phyloP scores from a whole-genome alignment of 2,888 invertebrate genomes.

The Eupithecia inturbata region DNA sequence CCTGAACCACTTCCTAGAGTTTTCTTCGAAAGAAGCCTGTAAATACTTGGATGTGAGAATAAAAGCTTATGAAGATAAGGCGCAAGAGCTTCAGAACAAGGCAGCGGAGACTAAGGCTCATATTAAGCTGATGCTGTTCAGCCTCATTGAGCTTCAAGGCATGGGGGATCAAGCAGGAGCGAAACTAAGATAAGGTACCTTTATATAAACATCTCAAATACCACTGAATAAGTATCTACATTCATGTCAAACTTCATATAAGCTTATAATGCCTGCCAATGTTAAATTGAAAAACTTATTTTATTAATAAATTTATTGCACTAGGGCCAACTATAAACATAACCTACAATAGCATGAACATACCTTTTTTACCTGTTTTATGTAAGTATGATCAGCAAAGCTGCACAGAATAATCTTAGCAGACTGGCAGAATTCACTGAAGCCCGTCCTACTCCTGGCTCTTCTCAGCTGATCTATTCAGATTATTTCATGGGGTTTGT shows the following conservation, averaged over 20 bases:
- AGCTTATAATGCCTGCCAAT: not conserved
- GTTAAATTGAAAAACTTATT: not conserved
- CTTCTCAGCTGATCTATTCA: not conserved
- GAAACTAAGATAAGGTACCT: not conserved
- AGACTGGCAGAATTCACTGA: not conserved
- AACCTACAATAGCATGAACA: no score
- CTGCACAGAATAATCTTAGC: not conserved
- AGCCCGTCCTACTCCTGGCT: not conserved
- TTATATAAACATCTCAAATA: not conserved
- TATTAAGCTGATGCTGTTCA: conserved; percentile 90
- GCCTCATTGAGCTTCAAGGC: conserved; percentile 85
- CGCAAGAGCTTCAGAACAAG: conserved; percentile 86
- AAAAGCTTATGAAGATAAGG: conserved; percentile 85
- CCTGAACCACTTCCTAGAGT: conserved; percentile 89
- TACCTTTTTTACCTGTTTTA: no score
- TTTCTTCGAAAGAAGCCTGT: conserved; percentile 88
- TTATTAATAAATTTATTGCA: not conserved
- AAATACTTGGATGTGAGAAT: conserved; percentile 88
- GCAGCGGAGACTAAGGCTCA: conserved; percentile 89
- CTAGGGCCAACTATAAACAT: no score
- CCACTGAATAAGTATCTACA: not conserved
- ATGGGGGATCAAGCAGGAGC: not conserved
- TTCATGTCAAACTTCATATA: not conserved
- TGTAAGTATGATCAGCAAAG: not conserved
- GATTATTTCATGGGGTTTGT: not conserved